Evolutionary conservation across 1,140 invertebrate species (phyloP).

Genomic region (Drosophila nannoptera): DNA sequence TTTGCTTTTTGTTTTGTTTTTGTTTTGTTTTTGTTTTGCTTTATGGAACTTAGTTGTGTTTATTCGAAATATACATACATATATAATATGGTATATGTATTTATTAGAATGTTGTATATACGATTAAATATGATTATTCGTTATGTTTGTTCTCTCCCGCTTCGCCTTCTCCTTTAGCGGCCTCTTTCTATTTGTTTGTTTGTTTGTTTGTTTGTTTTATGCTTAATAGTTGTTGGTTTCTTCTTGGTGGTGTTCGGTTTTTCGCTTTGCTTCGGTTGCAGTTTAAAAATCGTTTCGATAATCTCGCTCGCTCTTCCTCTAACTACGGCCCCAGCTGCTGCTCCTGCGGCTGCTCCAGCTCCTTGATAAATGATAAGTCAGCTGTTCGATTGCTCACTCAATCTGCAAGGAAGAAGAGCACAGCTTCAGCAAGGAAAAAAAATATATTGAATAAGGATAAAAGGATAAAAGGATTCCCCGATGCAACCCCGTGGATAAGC

Average conservation of each 20-base stretch:
- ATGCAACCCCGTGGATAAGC: conserved; percentile 36
- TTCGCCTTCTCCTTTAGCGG: neutral
- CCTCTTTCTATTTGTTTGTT: neutral
- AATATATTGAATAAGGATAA: conserved; percentile 1
- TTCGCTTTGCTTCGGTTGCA: conserved; percentile 47
- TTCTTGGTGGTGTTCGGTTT: conserved; percentile 79
- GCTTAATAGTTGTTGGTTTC: conserved; percentile 78
- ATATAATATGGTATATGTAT: conserved; percentile 66
- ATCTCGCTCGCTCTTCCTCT: conserved; percentile 8
- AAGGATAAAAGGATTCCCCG: conserved; percentile 3
- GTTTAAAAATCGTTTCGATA: conserved; percentile 34
- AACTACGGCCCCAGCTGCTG: too few relatives aligned
- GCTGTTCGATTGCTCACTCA: conserved; percentile 78
- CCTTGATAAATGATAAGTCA: conserved; percentile 58
- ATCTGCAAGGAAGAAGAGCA: conserved; percentile 49
- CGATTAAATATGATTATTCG: conserved; percentile 77
- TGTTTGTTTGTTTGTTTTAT: conserved; percentile 26
- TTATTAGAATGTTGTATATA: conserved; percentile 49
- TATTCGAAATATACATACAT: conserved; percentile 52
- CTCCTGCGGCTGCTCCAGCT: conserved; percentile 1
- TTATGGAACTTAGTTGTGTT: conserved; percentile 70
- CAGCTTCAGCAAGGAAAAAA: neutral
- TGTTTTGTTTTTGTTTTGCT: conserved; percentile 41
- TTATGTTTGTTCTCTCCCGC: conserved; percentile 47
- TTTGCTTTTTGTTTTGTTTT: conserved; percentile 41